Conservation (phyloP, 1,140 invertebrate genomes). For the Elysia chlorotica region DNA sequence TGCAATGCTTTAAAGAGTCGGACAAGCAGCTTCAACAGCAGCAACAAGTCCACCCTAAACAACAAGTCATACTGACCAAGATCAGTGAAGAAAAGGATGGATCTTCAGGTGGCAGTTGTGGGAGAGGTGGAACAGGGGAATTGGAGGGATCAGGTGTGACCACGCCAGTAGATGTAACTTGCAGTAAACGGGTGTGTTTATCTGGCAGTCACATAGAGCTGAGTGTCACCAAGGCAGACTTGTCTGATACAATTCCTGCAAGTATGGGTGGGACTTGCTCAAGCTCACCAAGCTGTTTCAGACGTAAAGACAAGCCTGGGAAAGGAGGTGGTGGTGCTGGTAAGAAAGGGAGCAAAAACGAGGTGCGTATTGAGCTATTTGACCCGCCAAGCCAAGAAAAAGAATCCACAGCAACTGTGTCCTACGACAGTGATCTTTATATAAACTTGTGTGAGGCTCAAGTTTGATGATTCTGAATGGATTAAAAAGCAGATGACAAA, state of each 20-base stretch:
- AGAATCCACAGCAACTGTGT: slow-evolving; percentile 57
- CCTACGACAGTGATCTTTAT: slow-evolving; percentile 57
- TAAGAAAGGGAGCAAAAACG: slow-evolving; percentile 36
- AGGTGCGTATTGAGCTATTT: slow-evolving; percentile 51
- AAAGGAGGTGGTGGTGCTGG: slow-evolving; percentile 26
- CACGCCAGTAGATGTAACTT: no score
- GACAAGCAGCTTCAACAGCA: slow-evolving; percentile 45
- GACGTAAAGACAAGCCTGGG: slow-evolving; percentile 29
- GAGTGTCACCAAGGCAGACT: slow-evolving; percentile 21
- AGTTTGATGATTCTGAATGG: slow-evolving; percentile 31
- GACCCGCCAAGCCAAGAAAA: slow-evolving; percentile 57
- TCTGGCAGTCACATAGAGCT: slow-evolving; percentile 20
- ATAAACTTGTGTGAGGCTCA: slow-evolving; percentile 58
- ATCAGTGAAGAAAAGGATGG: slow-evolving; percentile 54
- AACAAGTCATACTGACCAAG: slow-evolving; percentile 51
- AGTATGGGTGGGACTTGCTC: slow-evolving; percentile 46
- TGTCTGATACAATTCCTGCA: slow-evolving; percentile 27
- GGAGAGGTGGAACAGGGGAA: no score
- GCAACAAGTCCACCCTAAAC: slow-evolving; percentile 31
- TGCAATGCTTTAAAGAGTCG: slow-evolving; percentile 53
- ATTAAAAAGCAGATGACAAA: neutral
- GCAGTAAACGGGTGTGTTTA: no score
- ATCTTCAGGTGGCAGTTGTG: no score
- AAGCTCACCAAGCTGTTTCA: slow-evolving; percentile 39
- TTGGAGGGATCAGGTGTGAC: no score